Evolutionary conservation across 2,797 vertebrate genomes (phyloP).

Genomic region (Amblyopsis hoosieri): DNA sequence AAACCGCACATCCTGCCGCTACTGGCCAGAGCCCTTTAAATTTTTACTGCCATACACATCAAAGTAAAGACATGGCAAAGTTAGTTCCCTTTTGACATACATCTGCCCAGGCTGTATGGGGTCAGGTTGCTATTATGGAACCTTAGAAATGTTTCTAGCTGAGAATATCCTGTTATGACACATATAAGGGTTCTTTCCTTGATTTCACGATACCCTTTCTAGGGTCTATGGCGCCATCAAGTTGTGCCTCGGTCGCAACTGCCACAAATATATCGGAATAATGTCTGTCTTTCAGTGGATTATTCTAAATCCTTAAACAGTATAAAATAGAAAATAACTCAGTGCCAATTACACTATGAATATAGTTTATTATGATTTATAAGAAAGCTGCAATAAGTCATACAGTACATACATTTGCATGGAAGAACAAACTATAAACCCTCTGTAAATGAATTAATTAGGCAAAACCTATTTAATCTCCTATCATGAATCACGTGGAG

Average conservation of each 20-base stretch:
- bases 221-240: conserved; percentile 51
- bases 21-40: conserved; percentile 43
- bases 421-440: no score
- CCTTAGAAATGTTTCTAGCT: conserved; percentile 18
- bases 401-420: no score
- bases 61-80: conserved; percentile 31
- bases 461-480: no score
- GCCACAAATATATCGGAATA: neutral
- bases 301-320: no score
- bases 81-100: conserved; percentile 18
- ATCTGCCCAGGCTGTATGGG: conserved; percentile 3
- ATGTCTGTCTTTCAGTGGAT: neutral
- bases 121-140: conserved; percentile 37
- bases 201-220: neutral
- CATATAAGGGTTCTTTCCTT: neutral
- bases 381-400: no score
- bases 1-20: conserved; percentile 15
- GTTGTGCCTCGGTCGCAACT: conserved; percentile 31
- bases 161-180: conserved; percentile 28
- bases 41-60: conserved; percentile 45
- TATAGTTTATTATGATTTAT: no score
- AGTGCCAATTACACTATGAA: no score
- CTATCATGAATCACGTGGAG: neutral
- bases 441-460: no score
- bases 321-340: neutral